Evolutionary conservation across 1,140 invertebrate genomes (phyloP).

Genomic region (Ylistrum balloti): DNA sequence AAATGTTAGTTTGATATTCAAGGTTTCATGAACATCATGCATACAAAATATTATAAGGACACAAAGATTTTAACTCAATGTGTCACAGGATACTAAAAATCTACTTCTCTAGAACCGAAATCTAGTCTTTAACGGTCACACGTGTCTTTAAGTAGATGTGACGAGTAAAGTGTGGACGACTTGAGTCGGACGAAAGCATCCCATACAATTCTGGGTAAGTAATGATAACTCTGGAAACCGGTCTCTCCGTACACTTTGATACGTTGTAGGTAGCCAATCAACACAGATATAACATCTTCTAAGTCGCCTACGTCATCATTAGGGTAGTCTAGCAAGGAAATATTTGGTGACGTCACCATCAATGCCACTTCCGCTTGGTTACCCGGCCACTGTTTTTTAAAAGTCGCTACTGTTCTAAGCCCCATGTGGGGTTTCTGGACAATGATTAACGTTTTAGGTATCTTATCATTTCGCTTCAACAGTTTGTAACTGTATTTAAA

Average conservation of each 20-base stretch:
- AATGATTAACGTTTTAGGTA: conserved; percentile 66
- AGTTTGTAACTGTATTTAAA: conserved; percentile 68
- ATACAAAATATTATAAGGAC: no score
- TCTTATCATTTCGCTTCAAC: conserved; percentile 40
- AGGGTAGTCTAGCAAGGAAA: conserved; percentile 70
- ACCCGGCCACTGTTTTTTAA: conserved; percentile 74
- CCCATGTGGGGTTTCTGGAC: conserved; percentile 77
- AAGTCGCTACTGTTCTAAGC: conserved; percentile 72
- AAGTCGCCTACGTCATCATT: conserved; percentile 66
- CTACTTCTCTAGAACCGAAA: no score
- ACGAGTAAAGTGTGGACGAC: conserved; percentile 49
- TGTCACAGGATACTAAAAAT: no score
- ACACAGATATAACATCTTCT: conserved; percentile 66
- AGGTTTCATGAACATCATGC: no score
- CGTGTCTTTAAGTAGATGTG: conserved; percentile 50
- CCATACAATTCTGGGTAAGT: conserved; percentile 68
- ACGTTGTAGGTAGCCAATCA: conserved; percentile 70
- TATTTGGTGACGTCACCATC: conserved; percentile 70
- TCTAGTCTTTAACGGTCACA: not conserved
- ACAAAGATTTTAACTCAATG: no score
- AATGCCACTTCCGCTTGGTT: conserved; percentile 44
- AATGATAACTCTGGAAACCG: conserved; percentile 71
- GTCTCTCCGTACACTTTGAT: conserved; percentile 67
- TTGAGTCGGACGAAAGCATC: conserved; percentile 64
- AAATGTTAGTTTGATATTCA: no score